Conservation (phyloP, 1,140 invertebrate species). For the Pissodes strobi region DNA sequence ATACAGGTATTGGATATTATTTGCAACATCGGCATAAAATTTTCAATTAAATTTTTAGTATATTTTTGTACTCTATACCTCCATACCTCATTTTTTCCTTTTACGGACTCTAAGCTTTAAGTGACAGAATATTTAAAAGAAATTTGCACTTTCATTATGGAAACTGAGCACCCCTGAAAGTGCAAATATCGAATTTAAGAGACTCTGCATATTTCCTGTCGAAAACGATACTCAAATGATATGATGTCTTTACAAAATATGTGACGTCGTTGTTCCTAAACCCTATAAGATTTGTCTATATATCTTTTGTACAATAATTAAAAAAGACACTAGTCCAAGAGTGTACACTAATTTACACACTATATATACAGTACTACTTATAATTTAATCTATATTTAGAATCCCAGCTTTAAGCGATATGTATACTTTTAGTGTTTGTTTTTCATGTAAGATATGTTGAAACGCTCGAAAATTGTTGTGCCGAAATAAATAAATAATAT, state of each 20-base stretch:
- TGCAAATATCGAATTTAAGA: too few species aligned
- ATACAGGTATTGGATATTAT: too few species aligned
- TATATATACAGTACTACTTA: constrained; percentile 19
- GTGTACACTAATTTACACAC: constrained; percentile 44
- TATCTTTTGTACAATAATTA: constrained; percentile 25
- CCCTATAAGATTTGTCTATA: constrained; percentile 1
- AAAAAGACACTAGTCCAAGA: constrained; percentile 7
- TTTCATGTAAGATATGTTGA: constrained; percentile 26
- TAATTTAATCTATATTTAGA: constrained; percentile 29
- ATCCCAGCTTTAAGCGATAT: constrained; percentile 47
- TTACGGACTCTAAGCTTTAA: too few species aligned
- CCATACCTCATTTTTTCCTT: too few species aligned
- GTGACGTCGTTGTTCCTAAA: constrained; percentile 26
- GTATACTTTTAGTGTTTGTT: constrained; percentile 38
- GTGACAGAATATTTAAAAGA: too few species aligned
- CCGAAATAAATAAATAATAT: too few species aligned
- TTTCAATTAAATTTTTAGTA: too few species aligned
- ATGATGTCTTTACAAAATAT: constrained; percentile 30
- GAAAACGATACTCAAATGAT: constrained; percentile 21
- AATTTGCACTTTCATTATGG: too few species aligned
- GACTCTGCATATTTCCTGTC: constrained; percentile 1
- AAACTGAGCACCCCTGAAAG: too few species aligned
- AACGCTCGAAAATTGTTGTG: not conserved
- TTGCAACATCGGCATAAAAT: too few species aligned
- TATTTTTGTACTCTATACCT: too few species aligned